phyloP scores from a whole-genome alignment of 2,888 invertebrate species.

The Adelognathus sp. region DNA sequence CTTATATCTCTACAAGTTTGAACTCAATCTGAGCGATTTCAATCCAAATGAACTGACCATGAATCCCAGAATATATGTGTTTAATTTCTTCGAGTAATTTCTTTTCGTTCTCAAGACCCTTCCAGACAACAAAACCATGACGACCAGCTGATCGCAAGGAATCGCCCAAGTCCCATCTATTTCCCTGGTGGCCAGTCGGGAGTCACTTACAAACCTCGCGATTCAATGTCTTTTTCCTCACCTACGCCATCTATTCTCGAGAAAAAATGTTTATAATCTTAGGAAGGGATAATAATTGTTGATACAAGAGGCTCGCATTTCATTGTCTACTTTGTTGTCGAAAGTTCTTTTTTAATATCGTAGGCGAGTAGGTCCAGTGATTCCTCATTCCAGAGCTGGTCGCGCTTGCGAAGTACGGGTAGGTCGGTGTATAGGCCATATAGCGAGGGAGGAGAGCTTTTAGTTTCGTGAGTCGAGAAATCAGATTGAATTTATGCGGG shows the following conservation, averaged over 20 bases:
- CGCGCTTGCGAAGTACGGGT: background rate
- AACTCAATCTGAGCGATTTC: no score
- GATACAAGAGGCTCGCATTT: background rate
- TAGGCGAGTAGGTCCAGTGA: slow-evolving; percentile 1
- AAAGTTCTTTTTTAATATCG: background rate
- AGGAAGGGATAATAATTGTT: background rate
- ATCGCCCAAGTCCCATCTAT: no score
- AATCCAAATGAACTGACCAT: no score
- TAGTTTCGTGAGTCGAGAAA: slow-evolving; percentile 60
- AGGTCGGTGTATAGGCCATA: background rate
- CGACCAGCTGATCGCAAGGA: no score
- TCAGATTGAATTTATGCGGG: slow-evolving; percentile 69
- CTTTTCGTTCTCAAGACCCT: background rate
- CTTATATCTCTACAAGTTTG: no score
- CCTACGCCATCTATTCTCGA: background rate
- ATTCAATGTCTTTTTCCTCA: background rate
- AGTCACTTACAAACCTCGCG: background rate
- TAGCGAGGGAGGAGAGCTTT: background rate
- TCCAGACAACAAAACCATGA: no score
- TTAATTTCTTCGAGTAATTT: background rate
- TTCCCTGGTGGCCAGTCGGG: no score
- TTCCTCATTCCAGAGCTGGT: background rate
- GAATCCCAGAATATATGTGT: no score
- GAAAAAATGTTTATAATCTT: background rate
- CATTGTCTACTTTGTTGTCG: background rate